These are phyloP conservation scores for Chesias legatella DNA, from an alignment of 2,888 invertebrate species.

Conservation along the genomic window DNA sequence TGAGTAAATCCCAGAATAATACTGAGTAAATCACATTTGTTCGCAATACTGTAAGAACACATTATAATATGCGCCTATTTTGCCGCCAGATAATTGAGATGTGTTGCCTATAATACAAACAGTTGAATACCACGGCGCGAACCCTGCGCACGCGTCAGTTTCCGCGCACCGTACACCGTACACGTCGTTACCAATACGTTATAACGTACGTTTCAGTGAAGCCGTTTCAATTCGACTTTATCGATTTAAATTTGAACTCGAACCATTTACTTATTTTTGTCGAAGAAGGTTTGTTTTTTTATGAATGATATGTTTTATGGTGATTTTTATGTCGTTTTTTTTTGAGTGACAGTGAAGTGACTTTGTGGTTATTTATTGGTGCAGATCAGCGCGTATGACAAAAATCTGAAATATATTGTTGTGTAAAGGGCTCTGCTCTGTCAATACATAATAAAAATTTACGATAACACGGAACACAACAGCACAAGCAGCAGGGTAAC, in stretches of 20 bases:
- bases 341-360: conserved; percentile 15
- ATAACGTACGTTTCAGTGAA: conserved; percentile 16
- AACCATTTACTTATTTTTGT: conserved; percentile 12
- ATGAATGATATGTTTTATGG: background rate
- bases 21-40: too few relatives aligned
- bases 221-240: background rate
- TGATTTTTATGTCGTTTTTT: background rate
- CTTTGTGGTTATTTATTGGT: conserved; percentile 18
- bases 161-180: conserved; percentile 21
- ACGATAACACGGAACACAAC: too few relatives aligned
- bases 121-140: conserved; percentile 70
- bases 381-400: conserved; percentile 7
- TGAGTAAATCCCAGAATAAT: too few relatives aligned
- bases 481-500: too few relatives aligned
- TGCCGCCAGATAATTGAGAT: conserved; percentile 42
- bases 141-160: conserved; percentile 67
- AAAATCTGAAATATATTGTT: background rate
- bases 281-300: conserved; percentile 5
- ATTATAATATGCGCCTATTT: conserved; percentile 19
- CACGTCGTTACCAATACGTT: conserved; percentile 21
- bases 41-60: conserved; percentile 1
- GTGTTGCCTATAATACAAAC: conserved; percentile 43
- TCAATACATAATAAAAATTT: too few relatives aligned
- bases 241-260: conserved; percentile 17
- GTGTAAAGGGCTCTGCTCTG: too few relatives aligned